Base-by-base conservation (phyloP, 1,140 invertebrate species). In the Penaeus japonicus region DNA sequence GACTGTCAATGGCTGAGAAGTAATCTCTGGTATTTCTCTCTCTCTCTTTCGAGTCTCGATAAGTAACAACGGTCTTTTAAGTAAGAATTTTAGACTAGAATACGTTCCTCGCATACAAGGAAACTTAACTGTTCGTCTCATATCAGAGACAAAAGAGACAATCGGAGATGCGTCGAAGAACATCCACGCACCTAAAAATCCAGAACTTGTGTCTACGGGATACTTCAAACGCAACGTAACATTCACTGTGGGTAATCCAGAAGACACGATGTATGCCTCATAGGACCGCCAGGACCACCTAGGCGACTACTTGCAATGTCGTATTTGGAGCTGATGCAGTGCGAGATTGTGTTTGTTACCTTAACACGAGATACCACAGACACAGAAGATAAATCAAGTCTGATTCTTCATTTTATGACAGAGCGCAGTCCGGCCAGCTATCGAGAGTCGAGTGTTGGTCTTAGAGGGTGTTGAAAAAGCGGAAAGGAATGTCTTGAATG, bases 401-500 rank as follows among this genome's bases (percentile, higher is more conserved):
- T 84, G 97, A 96, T 47, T 97, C 96, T 55, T 97, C 97, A 0
- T 95, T 95, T 91, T 99, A 99, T 94, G 86, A 17, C 78, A 90
- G 90, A 87, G 77, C 73, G 90, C 90, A 57, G 90, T 90, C n/a
- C 59, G 85, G 55, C 86, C 85, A 55, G 90, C 90, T 20, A 77
- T 86, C 4, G 82, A 90, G 96, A 95, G 96, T 96, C 94, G 98
- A 85, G 94, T 99, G 47, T 94, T 99, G 18, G 94, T 99, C n/a
- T 93, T 99, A 30, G 98, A 99, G 93, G 98, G 98, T 10, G 97
- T 99, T 84, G 98, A 99, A 93, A 99, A 99, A 92, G 98, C 98
- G 0, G 98, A 99, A 92, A 93, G 98, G 84, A 99, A 99, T 94
- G 98, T 99, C 47, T 93, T 99, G 70, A 99, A 99, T 99, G 39